Percentiles rank a stretch among this genome's conserved stretches.
These are phyloP conservation scores for Hydrozoanthus tunicans DNA, from an alignment of 64 coral and sea anemone genomes.

Conservation along the genomic window DNA sequence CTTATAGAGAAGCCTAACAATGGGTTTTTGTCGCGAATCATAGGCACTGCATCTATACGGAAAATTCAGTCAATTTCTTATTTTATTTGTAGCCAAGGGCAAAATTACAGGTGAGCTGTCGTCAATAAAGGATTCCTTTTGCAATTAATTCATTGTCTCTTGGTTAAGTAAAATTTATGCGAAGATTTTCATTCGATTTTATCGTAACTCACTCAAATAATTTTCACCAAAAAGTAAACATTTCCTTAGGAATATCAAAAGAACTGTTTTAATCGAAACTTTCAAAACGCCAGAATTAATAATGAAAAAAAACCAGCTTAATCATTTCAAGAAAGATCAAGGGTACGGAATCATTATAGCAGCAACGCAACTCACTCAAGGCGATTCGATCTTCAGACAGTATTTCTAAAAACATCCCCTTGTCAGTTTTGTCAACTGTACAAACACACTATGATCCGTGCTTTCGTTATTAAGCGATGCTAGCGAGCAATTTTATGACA, in stretches of 20 bases:
- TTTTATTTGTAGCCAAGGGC: neutral
- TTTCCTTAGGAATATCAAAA: neutral
- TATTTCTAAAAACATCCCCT: neutral
- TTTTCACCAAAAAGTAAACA: neutral
- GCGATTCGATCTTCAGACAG: neutral
- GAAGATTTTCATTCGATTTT: neutral
- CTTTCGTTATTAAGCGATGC: slow-evolving; percentile 10
- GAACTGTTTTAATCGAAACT: neutral
- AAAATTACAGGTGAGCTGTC: neutral
- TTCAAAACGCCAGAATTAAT: neutral
- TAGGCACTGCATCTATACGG: neutral
- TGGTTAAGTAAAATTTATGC: neutral
- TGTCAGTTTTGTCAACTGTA: slow-evolving; percentile 11
- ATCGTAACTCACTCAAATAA: neutral
- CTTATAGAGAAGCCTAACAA: neutral
- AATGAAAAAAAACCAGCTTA: neutral
- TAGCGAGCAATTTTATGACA: slow-evolving; percentile 21
- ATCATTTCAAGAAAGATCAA: too few species aligned
- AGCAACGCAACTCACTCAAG: neutral
- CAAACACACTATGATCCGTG: slow-evolving; percentile 23
- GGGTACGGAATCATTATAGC: too few species aligned
- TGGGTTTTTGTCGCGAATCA: neutral
- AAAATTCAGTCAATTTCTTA: neutral
- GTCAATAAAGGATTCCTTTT: neutral
- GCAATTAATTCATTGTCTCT: neutral